A percentile compares a stretch with the other conserved stretches of the same genome.
Conservation (phyloP, 2,888 invertebrate species). For the Helobdella robusta region DNA sequence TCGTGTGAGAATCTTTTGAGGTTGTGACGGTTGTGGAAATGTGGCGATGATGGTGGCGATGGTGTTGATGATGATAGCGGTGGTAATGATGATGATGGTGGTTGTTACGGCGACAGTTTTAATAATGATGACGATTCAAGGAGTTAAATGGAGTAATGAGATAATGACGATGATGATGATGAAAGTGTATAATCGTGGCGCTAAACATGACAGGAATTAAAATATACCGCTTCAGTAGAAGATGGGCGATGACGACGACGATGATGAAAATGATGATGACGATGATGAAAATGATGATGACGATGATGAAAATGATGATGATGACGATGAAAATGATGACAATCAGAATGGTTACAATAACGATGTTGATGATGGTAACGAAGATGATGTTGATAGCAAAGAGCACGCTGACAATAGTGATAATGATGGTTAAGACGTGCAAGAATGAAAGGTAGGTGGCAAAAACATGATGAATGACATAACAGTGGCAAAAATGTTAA, state of each 20-base stretch:
- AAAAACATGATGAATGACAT: background rate
- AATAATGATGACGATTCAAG: slow-evolving; percentile 12
- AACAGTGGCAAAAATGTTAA: background rate
- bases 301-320: slow-evolving; percentile 13
- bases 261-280: slow-evolving; percentile 13
- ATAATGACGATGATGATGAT: slow-evolving; percentile 21
- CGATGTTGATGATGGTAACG: background rate
- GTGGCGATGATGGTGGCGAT: slow-evolving; percentile 6
- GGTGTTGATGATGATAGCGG: slow-evolving; percentile 1
- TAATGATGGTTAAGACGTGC: background rate
- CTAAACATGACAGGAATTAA: background rate
- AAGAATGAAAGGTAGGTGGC: background rate
- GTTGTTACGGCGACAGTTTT: background rate
- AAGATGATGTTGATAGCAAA: background rate
- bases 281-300: slow-evolving; percentile 10
- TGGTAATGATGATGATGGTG: slow-evolving; percentile 6
- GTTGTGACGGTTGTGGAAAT: slow-evolving; percentile 7
- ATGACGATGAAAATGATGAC: slow-evolving; percentile 15
- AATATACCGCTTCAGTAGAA: too few relatives aligned
- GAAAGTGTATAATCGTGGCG: slow-evolving; percentile 7
- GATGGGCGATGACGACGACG: slow-evolving; percentile 17
- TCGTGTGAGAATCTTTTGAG: slow-evolving; percentile 29
- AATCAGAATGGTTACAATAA: background rate
- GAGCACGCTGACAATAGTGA: background rate
- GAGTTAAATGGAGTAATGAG: slow-evolving; percentile 11